phyloP scores from a whole-genome alignment of 2,113 vertebrate genomes.

The Larimichthys polyactis region DNA sequence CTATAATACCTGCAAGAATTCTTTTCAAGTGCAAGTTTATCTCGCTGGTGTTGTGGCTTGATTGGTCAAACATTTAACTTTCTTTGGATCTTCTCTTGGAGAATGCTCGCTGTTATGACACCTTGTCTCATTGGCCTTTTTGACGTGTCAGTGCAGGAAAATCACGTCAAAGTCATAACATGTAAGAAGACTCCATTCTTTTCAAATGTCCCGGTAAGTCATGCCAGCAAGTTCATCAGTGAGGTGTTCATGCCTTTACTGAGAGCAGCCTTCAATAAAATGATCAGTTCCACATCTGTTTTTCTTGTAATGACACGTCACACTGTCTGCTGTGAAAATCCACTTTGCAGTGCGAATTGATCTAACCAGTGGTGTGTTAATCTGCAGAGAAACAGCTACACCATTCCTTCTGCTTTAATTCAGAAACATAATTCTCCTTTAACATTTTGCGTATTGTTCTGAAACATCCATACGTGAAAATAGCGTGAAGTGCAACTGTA shows the following conservation, averaged over 20 bases:
- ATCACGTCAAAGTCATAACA: neutral
- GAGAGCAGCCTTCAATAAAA: neutral
- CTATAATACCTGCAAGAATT: neutral
- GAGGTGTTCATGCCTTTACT: neutral
- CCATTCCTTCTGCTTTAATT: neutral
- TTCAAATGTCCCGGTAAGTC: neutral
- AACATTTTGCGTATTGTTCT: neutral
- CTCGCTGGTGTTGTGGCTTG: neutral
- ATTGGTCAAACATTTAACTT: too few species aligned
- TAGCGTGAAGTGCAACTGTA: neutral
- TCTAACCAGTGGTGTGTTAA: neutral
- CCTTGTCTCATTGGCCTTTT: too few species aligned
- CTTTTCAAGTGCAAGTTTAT: neutral
- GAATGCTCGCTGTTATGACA: neutral
- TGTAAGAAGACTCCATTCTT: neutral
- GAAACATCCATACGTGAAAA: neutral
- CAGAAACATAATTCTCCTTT: neutral
- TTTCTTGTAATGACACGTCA: neutral
- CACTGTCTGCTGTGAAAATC: slow-evolving; percentile 1
- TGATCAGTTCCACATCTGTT: neutral
- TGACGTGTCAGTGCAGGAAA: neutral
- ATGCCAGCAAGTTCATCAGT: neutral
- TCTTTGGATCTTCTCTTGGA: neutral
- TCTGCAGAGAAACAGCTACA: neutral
- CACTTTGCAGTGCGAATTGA: neutral